Evolutionary conservation across 2,888 invertebrate genomes (phyloP), one percentile per base, ranked within the genome.

Genomic region (Metopia argyrocephala): DNA sequence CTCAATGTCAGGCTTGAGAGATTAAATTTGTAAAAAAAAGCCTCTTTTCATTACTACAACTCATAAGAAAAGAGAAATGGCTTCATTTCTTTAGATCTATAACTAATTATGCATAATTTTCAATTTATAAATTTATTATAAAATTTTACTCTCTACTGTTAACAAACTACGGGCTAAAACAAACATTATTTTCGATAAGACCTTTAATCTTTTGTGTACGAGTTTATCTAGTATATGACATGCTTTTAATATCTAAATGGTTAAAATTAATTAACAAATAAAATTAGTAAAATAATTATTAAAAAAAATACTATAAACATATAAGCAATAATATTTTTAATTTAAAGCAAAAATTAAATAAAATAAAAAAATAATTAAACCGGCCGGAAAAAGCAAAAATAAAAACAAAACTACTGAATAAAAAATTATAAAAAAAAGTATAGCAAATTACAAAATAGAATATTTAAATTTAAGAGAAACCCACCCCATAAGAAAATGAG

Each of bases 401-500:
- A 38, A 66, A 74, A 38, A 59, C 50, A 54, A 12, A 31, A 62
- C 28, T 75, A 25, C 59, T 23, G 31, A 69, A 57, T 56, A 50
- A 46, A 65, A 61, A 50, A 31, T n/a, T n/a, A n/a, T n/a, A 52
- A 59, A 64, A 68, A 68, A 48, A 38, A 69, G 69, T 73, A 66
- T 68, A 74, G 45, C 69, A 69, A 81, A 74, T 68, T 56, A 54
- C 20, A 23, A 18, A 68, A 62, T 45, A 61, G 54, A 75, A n/a
- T n/a, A n/a, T n/a, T n/a, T n/a, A n/a, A 59, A 66, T 28, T 56
- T 62, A 54, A 65, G 52, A 78, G 23, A 69, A 65, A 86, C 86
- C 89, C 89, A 89, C 89, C 89, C 85, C 86, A 86, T 87, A 89
- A 82, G 88, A 85, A 83, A 89, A 89, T 71, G 89, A 89, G 74